Percentiles rank a stretch among this genome's conserved stretches.
Conservation (phyloP, 2,888 invertebrate genomes). For the Xestia ashworthii region DNA sequence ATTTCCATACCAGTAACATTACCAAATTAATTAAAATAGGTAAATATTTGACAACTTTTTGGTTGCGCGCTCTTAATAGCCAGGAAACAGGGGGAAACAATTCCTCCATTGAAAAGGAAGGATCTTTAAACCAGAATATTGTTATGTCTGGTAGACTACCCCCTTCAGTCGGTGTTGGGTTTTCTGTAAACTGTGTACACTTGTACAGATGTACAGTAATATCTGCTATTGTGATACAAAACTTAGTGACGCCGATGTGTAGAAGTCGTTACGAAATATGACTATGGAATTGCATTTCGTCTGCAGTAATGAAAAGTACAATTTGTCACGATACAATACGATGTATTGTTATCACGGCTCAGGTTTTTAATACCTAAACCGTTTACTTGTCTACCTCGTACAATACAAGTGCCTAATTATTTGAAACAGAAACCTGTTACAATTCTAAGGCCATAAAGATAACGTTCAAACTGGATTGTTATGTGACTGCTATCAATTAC, state of each 20-base stretch:
- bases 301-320: background rate
- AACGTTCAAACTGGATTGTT: constrained; percentile 11
- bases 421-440: constrained; percentile 22
- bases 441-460: constrained; percentile 18
- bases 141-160: background rate
- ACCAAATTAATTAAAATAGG: too few relatives aligned
- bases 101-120: background rate
- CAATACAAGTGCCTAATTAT: constrained; percentile 7
- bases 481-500: constrained; percentile 9
- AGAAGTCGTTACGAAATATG: background rate
- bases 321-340: background rate
- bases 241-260: background rate
- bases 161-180: background rate
- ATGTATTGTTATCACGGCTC: background rate
- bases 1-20: too few relatives aligned
- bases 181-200: background rate
- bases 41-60: too few relatives aligned
- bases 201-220: background rate
- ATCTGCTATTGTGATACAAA: background rate
- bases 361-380: background rate
- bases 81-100: background rate
- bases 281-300: background rate
- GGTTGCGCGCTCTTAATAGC: background rate
- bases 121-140: background rate
- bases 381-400: background rate